Base-by-base conservation (phyloP, 2,888 invertebrate species). In the Halictus ligatus region DNA sequence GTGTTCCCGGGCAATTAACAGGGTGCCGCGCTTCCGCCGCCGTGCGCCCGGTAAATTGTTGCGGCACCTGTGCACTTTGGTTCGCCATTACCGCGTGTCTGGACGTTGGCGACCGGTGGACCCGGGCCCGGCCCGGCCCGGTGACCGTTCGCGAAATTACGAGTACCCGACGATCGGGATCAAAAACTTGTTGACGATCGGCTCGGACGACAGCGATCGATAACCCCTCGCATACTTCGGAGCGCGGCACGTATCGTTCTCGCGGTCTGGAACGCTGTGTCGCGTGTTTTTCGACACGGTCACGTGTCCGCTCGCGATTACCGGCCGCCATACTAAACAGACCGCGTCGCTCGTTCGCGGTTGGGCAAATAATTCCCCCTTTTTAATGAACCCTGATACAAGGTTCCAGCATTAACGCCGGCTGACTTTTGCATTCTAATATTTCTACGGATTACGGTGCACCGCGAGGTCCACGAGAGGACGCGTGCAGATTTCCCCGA, bases 281-380 rank as follows among this genome's bases (percentile, higher is more conserved):
- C 75, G 87, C 80, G 79, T 90, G 89, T 83, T 78, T 86, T 75
- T 90, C 80, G 81, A 88, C 80, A 88, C 78, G 77, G 73, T 90
- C 81, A 88, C 84, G 82, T 89, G 86, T 84, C 73, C 69, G 25
- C 21, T 10, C 43, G 60, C 86, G 86, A 90, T 89, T 89, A 89
- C 71, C 83, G 35, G 21, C 25, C 50, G 35, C 8, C 40, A 69
- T 78, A 76, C 35, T 85, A 75, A 81, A 64, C 79, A 60, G 71
- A 35, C 10, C 46, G 84, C 43, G 4, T 0, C 64, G 29, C 35
- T 18, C 50, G 48, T 21, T 25, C 64, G 40, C 72, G 40, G 72
- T 78, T 50, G n/a, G 13, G 64, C 73, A 84, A 85, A 85, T 81
- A 82, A 85, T 78, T 86, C 84, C 80, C 75, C 29, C 64, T 48